Evolutionary conservation across 2,888 invertebrate genomes (phyloP).

Genomic region (Noctuana brunneofusca): DNA sequence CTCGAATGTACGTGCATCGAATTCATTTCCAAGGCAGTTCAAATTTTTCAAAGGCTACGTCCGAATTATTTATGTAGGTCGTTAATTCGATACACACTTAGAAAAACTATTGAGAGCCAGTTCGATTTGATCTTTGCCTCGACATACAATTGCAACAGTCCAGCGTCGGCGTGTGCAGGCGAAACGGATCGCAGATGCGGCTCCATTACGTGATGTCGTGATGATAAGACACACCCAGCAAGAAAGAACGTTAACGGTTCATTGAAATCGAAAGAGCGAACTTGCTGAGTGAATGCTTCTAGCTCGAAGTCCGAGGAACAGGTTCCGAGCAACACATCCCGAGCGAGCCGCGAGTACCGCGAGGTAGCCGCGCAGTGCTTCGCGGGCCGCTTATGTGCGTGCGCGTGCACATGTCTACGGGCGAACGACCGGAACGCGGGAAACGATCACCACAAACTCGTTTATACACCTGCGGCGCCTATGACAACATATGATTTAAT

Average conservation of each 20-base stretch:
- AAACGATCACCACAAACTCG: constrained; percentile 50
- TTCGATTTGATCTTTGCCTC: constrained; percentile 5
- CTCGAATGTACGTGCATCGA: constrained; percentile 51
- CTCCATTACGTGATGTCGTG: constrained; percentile 62
- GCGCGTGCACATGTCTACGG: constrained; percentile 62
- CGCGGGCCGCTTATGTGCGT: constrained; percentile 67
- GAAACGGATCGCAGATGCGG: constrained; percentile 47
- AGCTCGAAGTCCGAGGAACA: constrained; percentile 61
- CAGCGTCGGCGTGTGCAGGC: constrained; percentile 21
- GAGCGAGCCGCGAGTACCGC: constrained; percentile 54
- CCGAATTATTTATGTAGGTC: constrained; percentile 31
- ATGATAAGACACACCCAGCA: constrained; percentile 65
- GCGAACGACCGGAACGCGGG: constrained; percentile 45
- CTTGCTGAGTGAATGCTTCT: constrained; percentile 61
- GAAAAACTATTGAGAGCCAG: constrained; percentile 27
- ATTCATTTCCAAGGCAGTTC: constrained; percentile 49
- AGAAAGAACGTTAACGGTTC: constrained; percentile 78
- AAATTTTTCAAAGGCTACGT: constrained; percentile 28
- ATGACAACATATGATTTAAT: constrained; percentile 50
- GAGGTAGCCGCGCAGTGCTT: constrained; percentile 69
- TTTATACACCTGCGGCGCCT: constrained; percentile 45
- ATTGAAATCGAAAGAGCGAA: constrained; percentile 77
- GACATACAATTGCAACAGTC: constrained; percentile 12
- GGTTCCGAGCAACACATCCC: constrained; percentile 75
- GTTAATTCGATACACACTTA: constrained; percentile 22